Percentiles rank a stretch among this genome's conserved stretches.
Evolutionary conservation across 2,888 invertebrate species (phyloP).

Genomic region (Pimpla rufipes): DNA sequence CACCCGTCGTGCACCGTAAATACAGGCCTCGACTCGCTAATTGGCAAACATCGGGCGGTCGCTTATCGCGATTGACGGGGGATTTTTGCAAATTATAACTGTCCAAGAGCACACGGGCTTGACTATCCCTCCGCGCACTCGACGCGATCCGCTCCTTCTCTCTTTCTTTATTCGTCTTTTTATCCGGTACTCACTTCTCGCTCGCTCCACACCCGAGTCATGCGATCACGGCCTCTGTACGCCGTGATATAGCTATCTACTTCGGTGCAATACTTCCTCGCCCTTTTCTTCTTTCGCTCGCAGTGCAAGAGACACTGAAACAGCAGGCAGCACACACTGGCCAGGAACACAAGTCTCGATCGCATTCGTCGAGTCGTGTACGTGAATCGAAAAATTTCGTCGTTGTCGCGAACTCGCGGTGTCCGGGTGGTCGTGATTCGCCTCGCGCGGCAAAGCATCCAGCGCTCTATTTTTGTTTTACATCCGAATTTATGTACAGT

Average conservation of each 20-base stretch:
- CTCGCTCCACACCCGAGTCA: slow-evolving; percentile 49
- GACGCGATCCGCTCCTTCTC: slow-evolving; percentile 21
- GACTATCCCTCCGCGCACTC: slow-evolving; percentile 24
- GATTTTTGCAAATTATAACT: slow-evolving; percentile 81
- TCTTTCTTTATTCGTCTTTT: slow-evolving; percentile 37
- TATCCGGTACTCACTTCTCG: slow-evolving; percentile 63
- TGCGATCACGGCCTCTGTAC: slow-evolving; percentile 49
- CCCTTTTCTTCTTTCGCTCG: slow-evolving; percentile 20
- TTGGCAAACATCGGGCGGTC: slow-evolving; percentile 81
- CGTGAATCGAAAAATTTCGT: slow-evolving; percentile 23
- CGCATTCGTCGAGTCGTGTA: slow-evolving; percentile 22
- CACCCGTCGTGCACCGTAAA: slow-evolving; percentile 77
- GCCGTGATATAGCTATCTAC: slow-evolving; percentile 35
- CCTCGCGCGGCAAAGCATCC: slow-evolving; percentile 5
- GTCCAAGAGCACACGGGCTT: slow-evolving; percentile 64
- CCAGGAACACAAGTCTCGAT: slow-evolving; percentile 13
- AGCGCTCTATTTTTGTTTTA: neutral
- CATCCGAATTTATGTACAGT: too few relatives aligned
- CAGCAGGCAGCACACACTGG: neutral
- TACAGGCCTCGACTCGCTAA: slow-evolving; percentile 76
- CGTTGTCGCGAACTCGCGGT: neutral
- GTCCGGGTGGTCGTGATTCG: slow-evolving; percentile 41
- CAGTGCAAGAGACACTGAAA: neutral
- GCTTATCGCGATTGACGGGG: slow-evolving; percentile 80
- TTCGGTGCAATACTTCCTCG: slow-evolving; percentile 45